Base-by-base conservation (phyloP, 2,888 invertebrate species). In the Lasioglossum oenotherae region DNA sequence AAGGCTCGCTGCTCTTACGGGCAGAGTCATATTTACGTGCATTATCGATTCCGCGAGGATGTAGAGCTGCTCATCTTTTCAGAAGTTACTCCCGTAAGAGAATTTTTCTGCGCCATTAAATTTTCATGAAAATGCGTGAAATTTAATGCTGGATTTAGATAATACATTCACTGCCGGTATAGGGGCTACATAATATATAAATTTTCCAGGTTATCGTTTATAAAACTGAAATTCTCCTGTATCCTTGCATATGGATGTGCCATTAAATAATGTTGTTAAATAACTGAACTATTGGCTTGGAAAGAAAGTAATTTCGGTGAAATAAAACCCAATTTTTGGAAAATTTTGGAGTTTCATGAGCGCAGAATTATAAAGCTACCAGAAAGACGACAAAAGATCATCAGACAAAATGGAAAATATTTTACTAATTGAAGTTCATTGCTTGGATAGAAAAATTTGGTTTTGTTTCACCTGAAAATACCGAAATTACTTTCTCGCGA, bases 21-120 rank as follows among this genome's bases (percentile, higher is more conserved):
- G 44, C 2, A 60, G 35, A 57, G 41, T 79, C 49, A 57, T 73
- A 57, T 79, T 79, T 79, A 81, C 57, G 49, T 31, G 57, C 69
- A 71, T 76, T 75, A 76, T 71, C 71, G 53, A 71, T 81, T 44
- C 41, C 41, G 16, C 38, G 69, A 53, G 19, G 27, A 67, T 73
- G 41, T 38, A 69, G 35, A 69, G 35, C 49, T 69, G 35, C 75
- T 69, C 49, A 69, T 49, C 49, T 69, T 53, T 73, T 46, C 46
- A 46, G 8, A 44, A 69, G 38, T 41, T 44, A 23, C 44, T 12
- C 44, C 31, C 31, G 46, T 46, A 35, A 67, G 67, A 10, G 67
- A 77, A 77, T 64, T 77, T 76, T 77, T 64, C 35, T 35, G 46
- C 8, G 27, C 35, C 46, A 67, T 67, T 67, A 67, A 64, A 77